A percentile compares a stretch with the other conserved stretches of the same genome.
Conservation (phyloP, 2,797 vertebrate genomes). For the Arremon brunneinucha region DNA sequence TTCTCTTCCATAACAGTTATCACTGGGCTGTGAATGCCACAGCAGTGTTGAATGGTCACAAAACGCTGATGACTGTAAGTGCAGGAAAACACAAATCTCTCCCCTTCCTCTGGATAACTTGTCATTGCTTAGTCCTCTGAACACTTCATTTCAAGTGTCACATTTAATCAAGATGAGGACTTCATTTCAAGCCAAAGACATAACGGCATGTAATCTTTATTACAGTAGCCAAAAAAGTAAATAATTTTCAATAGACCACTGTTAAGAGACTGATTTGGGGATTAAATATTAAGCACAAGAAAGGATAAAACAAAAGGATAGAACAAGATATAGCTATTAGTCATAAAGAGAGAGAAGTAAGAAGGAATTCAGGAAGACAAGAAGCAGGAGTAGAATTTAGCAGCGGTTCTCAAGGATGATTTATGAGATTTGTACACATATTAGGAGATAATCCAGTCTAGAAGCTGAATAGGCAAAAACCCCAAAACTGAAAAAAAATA, state of each 20-base stretch:
- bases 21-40: constrained; percentile 40
- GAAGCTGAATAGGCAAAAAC: not conserved
- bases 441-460: not conserved
- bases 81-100: not conserved
- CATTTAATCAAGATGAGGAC: constrained; percentile 35
- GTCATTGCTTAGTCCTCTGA: not conserved
- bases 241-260: not conserved
- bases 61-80: not conserved
- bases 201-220: not conserved
- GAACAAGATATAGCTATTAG: not conserved
- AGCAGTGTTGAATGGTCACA: not conserved
- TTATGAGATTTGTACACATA: not conserved
- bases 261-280: not conserved
- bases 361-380: not conserved
- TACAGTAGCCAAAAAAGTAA: not conserved
- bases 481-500: not conserved
- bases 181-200: constrained; percentile 27
- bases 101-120: not conserved
- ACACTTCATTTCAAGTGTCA: constrained; percentile 38
- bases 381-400: not conserved
- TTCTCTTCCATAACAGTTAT: constrained; percentile 51
- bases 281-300: not conserved
- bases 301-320: not conserved
- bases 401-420: not conserved
- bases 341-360: not conserved